phyloP scores from a whole-genome alignment of 53 echinoderm and acorn worm species.

The Apostichopus leukothele region DNA sequence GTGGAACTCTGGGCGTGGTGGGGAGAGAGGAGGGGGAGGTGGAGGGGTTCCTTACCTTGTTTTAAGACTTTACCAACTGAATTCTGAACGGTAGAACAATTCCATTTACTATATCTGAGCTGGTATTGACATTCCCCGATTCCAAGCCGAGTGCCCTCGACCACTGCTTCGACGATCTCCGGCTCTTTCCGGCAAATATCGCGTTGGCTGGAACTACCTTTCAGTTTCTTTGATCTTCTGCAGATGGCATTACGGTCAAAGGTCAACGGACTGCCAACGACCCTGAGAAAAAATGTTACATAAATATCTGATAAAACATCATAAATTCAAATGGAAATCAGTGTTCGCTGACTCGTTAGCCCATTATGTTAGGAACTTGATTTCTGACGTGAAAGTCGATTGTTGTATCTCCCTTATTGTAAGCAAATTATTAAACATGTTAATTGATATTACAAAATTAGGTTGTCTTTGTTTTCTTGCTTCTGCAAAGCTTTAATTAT shows the following conservation, averaged over 20 bases:
- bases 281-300: conserved; percentile 54
- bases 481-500: too few species aligned
- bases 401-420: too few species aligned
- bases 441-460: too few species aligned
- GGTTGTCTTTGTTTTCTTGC: too few species aligned
- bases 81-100: conserved; percentile 79
- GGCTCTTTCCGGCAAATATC: conserved; percentile 94
- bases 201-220: conserved; percentile 74
- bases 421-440: too few species aligned
- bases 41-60: conserved; percentile 65
- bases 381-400: too few species aligned
- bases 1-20: not conserved
- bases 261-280: conserved; percentile 91
- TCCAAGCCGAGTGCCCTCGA: conserved; percentile 79
- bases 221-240: conserved; percentile 75
- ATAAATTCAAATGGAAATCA: too few species aligned
- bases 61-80: conserved; percentile 84
- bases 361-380: too few species aligned
- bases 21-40: not conserved
- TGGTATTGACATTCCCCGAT: conserved; percentile 87
- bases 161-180: conserved; percentile 87
- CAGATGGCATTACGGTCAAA: conserved; percentile 97
- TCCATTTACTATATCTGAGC: conserved; percentile 79
- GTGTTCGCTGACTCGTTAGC: too few species aligned
- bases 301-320: too few species aligned